A percentile compares a stretch with the other conserved stretches of the same genome.
Conservation (phyloP, 2,797 vertebrate genomes). For the Chelon labrosus region DNA sequence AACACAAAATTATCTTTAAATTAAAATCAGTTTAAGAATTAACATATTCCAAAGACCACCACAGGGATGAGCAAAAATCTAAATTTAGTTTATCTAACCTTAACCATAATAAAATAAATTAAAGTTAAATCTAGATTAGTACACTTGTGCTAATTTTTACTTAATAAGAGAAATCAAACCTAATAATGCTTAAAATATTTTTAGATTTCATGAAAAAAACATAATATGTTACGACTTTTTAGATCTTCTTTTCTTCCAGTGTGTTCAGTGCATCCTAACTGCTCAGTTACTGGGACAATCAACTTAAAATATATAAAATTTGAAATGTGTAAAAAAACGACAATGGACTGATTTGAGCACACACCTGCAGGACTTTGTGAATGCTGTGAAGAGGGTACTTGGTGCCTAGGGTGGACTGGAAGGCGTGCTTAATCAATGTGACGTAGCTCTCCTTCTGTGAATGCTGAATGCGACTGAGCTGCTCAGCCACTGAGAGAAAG, state of each 20-base stretch:
- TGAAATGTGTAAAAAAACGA: too few species aligned
- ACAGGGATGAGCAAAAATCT: background rate
- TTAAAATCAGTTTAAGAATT: too few species aligned
- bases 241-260: too few species aligned
- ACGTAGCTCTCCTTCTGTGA: slow-evolving; percentile 81
- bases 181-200: background rate
- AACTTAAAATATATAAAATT: too few species aligned
- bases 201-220: background rate
- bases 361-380: slow-evolving; percentile 87
- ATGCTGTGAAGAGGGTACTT: slow-evolving; percentile 85
- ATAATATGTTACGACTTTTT: background rate
- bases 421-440: slow-evolving; percentile 91
- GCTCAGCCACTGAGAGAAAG: slow-evolving; percentile 90
- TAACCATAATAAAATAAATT: background rate
- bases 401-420: slow-evolving; percentile 90
- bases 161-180: background rate
- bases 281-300: background rate
- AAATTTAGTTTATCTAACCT: background rate
- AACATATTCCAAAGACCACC: too few species aligned
- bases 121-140: background rate
- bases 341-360: background rate
- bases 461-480: slow-evolving; percentile 83
- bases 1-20: too few species aligned
- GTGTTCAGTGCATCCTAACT: background rate
- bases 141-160: background rate